These are phyloP conservation scores for Cuniculus paca DNA, from an alignment of 2,797 vertebrate species.

Conservation along the genomic window DNA sequence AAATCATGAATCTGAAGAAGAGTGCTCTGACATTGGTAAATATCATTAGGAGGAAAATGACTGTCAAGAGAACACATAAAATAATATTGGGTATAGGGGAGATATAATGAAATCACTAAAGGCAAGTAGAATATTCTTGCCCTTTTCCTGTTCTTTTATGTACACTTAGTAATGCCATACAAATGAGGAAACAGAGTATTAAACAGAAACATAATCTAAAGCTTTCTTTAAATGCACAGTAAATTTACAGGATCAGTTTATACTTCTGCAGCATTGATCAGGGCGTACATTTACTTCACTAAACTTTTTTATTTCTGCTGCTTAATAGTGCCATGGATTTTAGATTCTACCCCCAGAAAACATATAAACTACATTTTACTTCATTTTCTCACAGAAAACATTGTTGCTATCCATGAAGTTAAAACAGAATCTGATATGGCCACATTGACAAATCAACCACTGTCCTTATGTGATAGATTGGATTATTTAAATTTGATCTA, in stretches of 20 bases:
- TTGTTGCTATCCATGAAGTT: background rate
- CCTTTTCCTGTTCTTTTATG: background rate
- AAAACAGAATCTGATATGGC: background rate
- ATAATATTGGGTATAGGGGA: background rate
- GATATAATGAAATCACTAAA: background rate
- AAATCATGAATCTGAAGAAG: background rate
- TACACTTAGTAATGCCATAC: background rate
- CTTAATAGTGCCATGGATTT: background rate
- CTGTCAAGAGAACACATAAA: background rate
- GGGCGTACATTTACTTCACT: background rate
- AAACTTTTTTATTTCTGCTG: constrained; percentile 7
- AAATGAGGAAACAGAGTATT: background rate
- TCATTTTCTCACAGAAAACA: background rate
- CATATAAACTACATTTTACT: background rate
- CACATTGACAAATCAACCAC: background rate
- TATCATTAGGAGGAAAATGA: background rate
- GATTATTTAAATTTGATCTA: background rate
- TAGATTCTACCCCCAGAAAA: background rate
- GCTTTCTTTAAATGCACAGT: background rate
- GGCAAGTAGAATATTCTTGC: background rate
- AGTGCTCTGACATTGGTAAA: background rate
- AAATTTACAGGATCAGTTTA: background rate
- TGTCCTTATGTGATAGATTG: background rate
- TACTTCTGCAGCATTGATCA: background rate
- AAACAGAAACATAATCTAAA: background rate